Evolutionary conservation across 2,113 vertebrate genomes (phyloP).

Genomic region (Hippocampus guttulatus): DNA sequence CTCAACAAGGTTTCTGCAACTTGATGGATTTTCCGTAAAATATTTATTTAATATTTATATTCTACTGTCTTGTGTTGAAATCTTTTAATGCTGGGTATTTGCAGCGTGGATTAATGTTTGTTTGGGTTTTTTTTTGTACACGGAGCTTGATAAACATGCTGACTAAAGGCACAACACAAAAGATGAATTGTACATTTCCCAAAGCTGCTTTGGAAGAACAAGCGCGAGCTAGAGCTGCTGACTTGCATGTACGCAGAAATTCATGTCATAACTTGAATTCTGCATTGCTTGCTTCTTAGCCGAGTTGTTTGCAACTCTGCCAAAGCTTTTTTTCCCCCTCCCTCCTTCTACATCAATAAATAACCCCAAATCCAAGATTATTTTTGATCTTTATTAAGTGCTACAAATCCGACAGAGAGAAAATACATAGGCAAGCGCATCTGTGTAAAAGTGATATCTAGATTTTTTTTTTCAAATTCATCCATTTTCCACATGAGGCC

Average conservation of each 20-base stretch:
- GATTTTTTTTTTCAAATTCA: neutral
- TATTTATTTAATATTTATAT: too few relatives aligned
- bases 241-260: neutral
- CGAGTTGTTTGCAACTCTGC: neutral
- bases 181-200: neutral
- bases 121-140: neutral
- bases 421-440: neutral
- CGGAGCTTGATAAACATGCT: neutral
- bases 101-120: neutral
- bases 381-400: slow-evolving; percentile 63
- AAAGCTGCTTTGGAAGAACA: neutral
- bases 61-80: neutral
- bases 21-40: too few relatives aligned
- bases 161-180: neutral
- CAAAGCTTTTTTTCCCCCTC: neutral
- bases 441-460: slow-evolving; percentile 17
- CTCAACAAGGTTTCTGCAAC: too few relatives aligned
- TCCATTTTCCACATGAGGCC: neutral
- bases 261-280: slow-evolving; percentile 30
- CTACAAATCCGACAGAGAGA: slow-evolving; percentile 34
- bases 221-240: neutral
- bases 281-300: slow-evolving; percentile 22
- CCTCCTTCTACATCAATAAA: slow-evolving; percentile 43
- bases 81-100: neutral
- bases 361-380: neutral